Base-by-base conservation (phyloP, 2,797 vertebrate genomes). In the Periparus ater region DNA sequence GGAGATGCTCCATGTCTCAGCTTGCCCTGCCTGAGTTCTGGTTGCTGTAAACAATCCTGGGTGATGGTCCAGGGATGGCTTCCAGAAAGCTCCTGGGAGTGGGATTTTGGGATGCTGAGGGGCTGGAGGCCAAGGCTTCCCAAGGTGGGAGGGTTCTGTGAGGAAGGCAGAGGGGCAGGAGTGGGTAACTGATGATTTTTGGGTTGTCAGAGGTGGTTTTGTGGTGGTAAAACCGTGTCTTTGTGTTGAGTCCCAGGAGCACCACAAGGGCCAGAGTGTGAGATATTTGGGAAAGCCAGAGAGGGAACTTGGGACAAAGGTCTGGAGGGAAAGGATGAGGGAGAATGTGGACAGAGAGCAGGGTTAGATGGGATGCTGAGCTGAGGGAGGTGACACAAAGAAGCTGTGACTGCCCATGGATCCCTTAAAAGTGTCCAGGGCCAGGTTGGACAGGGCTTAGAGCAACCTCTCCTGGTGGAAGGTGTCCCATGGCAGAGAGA, bases 391-490 rank as follows among this genome's bases (percentile, higher is more conserved):
- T 4, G 9, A 17, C 51, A 7, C 40, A 30, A 1, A 53, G 20
- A 0, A 47, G 25, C 73, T 21, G 73, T 40, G 73, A 63, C 54
- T 54, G 45, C 10, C 45, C 26, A 17, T 30, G 75, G 7, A 38
- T 63, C n/a, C 48, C 40, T 84, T 44, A 5, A 1, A 40, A 45
- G 62, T 7, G 22, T 32, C 45, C 45, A 4, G 32, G 17, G 32
- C 32, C 44, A 8, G 30, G 13, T 0, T 27, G 45, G 45, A 6
- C 7, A 1, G 26, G 53, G 36, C 61, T 66, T 2, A 62, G 53
- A 38, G 45, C 71, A 26, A 0, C 50, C 51, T 21, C 30, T 7
- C 3, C 0, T 1, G 1, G 25, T 11, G 62, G 18, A 3, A 40
- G 20, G 16, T 25, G 17, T 68, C 55, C 48, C 18, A 0, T 1